Conservation (phyloP, 92 coral and sea anemone genomes). For the Diadumene lineata region DNA sequence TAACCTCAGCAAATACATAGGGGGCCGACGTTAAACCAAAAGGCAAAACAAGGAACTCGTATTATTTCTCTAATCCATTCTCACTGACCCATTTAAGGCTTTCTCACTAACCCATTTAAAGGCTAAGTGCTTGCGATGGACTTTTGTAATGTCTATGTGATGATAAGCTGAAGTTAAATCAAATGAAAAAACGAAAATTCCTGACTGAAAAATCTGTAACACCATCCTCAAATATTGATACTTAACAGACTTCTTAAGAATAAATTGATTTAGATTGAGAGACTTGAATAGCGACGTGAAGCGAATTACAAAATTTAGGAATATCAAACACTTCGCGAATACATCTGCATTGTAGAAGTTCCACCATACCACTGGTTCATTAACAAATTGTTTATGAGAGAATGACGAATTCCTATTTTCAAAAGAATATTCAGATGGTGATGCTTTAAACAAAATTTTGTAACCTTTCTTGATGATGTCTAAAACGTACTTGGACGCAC, state of each 20-base stretch:
- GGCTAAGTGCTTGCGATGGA: conserved; percentile 29
- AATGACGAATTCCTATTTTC: conserved; percentile 48
- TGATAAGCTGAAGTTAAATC: conserved; percentile 60
- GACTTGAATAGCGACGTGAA: conserved; percentile 52
- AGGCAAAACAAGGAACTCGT: conserved; percentile 24
- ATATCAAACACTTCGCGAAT: conserved; percentile 18
- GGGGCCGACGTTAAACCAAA: conserved; percentile 34
- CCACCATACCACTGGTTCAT: conserved; percentile 45
- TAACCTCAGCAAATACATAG: conserved; percentile 32
- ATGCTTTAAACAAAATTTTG: conserved; percentile 35
- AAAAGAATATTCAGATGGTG: conserved; percentile 46
- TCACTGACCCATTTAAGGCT: no score
- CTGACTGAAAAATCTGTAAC: conserved; percentile 33
- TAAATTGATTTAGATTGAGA: conserved; percentile 39
- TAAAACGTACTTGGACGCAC: conserved; percentile 48
- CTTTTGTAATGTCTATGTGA: conserved; percentile 49
- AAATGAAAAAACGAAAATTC: conserved; percentile 28
- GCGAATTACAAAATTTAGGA: conserved; percentile 50
- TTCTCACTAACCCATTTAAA: conserved; percentile 42
- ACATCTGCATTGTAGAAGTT: conserved; percentile 44
- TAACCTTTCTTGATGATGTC: conserved; percentile 51
- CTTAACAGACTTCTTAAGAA: conserved; percentile 41
- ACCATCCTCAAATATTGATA: conserved; percentile 49
- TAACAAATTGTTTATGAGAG: conserved; percentile 34
- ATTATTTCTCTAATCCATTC: conserved; percentile 29